Conservation (phyloP, 2,113 vertebrate genomes). For the Hipposideros armiger region DNA sequence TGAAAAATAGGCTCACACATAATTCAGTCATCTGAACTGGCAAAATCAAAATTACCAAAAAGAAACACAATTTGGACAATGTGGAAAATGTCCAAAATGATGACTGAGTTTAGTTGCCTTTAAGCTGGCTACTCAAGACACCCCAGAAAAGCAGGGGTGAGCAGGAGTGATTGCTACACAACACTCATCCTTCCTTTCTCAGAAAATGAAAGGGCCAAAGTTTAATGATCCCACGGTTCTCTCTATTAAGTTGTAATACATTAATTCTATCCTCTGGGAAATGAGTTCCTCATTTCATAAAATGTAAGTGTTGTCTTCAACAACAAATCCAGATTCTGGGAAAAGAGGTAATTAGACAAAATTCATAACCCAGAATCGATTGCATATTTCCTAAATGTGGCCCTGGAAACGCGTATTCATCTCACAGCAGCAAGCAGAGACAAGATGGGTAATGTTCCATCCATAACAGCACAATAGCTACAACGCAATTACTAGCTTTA, state of each 20-base stretch:
- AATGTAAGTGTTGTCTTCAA: not conserved
- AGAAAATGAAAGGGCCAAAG: not conserved
- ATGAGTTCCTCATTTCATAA: not conserved
- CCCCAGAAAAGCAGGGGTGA: not conserved
- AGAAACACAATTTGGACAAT: not conserved
- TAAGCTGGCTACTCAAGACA: not conserved
- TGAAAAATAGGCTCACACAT: not conserved
- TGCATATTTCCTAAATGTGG: not conserved
- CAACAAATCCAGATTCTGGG: not conserved
- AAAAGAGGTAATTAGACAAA: slow-evolving; percentile 43
- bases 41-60: not conserved
- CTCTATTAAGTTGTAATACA: slow-evolving; percentile 47
- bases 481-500: slow-evolving; percentile 36
- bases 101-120: too few relatives aligned
- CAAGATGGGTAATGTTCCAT: not conserved
- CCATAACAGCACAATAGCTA: not conserved
- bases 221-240: not conserved
- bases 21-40: not conserved
- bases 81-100: not conserved
- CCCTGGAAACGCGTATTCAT: not conserved
- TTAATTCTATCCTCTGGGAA: slow-evolving; percentile 41
- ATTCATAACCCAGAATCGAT: slow-evolving; percentile 36
- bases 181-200: not conserved
- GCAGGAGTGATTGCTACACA: not conserved
- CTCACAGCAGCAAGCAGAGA: not conserved